A percentile compares a stretch with the other conserved stretches of the same genome.
phyloP scores from a whole-genome alignment of 2,888 invertebrate genomes.

The Hyppa rectilinea region DNA sequence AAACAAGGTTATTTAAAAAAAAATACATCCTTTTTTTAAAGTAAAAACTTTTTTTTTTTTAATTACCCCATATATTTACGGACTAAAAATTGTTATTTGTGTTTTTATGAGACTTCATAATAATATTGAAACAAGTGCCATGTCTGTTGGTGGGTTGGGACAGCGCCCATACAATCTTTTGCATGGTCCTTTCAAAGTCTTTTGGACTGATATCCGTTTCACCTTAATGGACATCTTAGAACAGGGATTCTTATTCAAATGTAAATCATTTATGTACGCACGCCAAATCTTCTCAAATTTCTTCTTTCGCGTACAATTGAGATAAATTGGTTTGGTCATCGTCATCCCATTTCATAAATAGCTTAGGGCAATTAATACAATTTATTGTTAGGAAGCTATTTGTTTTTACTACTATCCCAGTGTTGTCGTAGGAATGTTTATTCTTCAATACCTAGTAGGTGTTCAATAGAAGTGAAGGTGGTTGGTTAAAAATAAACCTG shows the following conservation, averaged over 20 bases:
- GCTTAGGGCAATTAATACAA: slow-evolving; percentile 18
- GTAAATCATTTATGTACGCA: slow-evolving; percentile 55
- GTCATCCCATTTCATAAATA: slow-evolving; percentile 42
- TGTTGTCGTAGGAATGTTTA: slow-evolving; percentile 7
- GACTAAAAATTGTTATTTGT: too few species aligned
- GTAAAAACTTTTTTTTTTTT: too few species aligned
- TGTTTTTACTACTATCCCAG: slow-evolving; percentile 15
- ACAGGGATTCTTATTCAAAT: slow-evolving; percentile 48
- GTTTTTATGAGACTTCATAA: too few species aligned
- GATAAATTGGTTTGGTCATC: slow-evolving; percentile 40
- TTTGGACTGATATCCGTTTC: slow-evolving; percentile 19
- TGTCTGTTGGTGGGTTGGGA: too few species aligned
- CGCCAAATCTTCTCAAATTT: slow-evolving; percentile 55
- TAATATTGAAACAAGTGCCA: too few species aligned
- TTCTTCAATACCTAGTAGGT: slow-evolving; percentile 14
- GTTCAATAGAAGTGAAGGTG: not conserved
- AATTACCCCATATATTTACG: too few species aligned
- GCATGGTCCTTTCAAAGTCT: slow-evolving; percentile 3
- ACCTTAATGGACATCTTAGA: slow-evolving; percentile 26
- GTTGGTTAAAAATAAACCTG: slow-evolving; percentile 1
- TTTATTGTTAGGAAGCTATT: slow-evolving; percentile 23
- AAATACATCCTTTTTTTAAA: too few species aligned
- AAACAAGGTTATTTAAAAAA: too few species aligned
- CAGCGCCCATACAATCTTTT: too few species aligned
- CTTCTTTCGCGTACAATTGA: slow-evolving; percentile 42